phyloP scores from a whole-genome alignment of 2,113 vertebrate genomes.

The Cathartes aura region DNA sequence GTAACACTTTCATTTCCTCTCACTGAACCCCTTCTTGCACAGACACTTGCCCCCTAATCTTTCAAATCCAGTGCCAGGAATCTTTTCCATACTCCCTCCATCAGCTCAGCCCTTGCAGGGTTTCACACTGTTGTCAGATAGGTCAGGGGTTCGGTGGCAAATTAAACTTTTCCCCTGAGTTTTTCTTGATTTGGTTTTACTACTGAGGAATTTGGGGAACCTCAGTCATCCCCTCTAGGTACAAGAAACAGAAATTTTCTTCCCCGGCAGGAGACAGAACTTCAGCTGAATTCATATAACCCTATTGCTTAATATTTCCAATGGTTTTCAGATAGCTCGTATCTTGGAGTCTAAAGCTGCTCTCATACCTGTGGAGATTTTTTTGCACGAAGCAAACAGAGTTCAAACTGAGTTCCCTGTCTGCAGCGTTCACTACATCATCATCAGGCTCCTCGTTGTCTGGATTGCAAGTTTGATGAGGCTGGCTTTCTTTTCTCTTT shows the following conservation, averaged over 20 bases:
- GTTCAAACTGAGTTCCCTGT: conserved; percentile 32
- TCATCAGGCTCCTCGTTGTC: conserved; percentile 25
- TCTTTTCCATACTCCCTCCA: neutral
- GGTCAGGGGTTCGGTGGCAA: neutral
- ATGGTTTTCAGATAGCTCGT: neutral
- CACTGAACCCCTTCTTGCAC: neutral
- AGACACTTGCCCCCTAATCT: neutral
- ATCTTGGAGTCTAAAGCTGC: neutral
- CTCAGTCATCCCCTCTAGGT: neutral
- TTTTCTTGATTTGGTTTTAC: neutral
- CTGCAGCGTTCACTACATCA: neutral
- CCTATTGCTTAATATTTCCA: neutral
- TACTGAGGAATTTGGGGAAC: neutral
- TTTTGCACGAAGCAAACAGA: conserved; percentile 1
- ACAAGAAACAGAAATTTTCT: neutral
- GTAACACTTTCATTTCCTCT: neutral
- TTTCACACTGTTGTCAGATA: neutral
- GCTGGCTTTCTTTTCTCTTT: neutral
- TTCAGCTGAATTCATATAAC: neutral
- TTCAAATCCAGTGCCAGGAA: neutral
- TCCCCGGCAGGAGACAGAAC: neutral
- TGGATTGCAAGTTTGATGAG: conserved; percentile 2
- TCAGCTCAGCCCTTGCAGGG: rapidly evolving
- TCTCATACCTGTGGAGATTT: conserved; percentile 1
- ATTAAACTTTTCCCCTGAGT: neutral